Conservation (phyloP, 1,140 invertebrate species). For the Aphaenogaster floridana region DNA sequence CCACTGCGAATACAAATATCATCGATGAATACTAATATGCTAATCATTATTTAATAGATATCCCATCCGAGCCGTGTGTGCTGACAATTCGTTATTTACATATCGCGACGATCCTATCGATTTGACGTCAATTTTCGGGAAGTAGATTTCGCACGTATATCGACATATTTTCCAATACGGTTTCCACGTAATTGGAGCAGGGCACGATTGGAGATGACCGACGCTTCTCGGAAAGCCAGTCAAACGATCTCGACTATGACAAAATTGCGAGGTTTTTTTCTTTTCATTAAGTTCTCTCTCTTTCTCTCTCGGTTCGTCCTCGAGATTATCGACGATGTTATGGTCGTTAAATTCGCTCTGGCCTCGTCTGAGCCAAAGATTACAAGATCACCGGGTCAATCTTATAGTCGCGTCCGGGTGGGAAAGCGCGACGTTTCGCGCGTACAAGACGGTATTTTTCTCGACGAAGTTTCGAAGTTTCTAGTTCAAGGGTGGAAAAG, state of each 20-base stretch:
- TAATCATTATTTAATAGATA: not conserved
- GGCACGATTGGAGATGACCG: conserved; percentile 9
- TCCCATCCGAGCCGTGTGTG: not conserved
- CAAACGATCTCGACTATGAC: not conserved
- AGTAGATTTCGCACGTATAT: not conserved
- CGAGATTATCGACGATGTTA: conserved; percentile 4
- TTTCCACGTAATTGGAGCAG: conserved; percentile 22
- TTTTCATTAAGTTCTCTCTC: not conserved
- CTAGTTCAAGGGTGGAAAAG: conserved; percentile 16
- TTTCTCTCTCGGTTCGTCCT: not conserved
- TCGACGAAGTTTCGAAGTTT: not conserved
- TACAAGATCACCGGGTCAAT: conserved; percentile 25
- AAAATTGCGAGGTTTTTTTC: not conserved
- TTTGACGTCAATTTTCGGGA: conserved; percentile 35
- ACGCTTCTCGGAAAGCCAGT: not conserved
- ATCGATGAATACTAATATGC: not conserved
- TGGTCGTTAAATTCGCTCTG: not conserved
- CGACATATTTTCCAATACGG: conserved; percentile 2
- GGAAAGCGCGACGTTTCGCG: not conserved
- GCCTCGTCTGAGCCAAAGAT: not conserved
- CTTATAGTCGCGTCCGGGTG: not conserved
- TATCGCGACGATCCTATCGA: conserved; percentile 14
- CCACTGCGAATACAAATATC: not conserved
- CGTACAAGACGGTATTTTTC: conserved; percentile 5
- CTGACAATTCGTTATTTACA: not conserved